Conservation (phyloP, 1,140 invertebrate genomes). For the Bicyclus anynana region DNA sequence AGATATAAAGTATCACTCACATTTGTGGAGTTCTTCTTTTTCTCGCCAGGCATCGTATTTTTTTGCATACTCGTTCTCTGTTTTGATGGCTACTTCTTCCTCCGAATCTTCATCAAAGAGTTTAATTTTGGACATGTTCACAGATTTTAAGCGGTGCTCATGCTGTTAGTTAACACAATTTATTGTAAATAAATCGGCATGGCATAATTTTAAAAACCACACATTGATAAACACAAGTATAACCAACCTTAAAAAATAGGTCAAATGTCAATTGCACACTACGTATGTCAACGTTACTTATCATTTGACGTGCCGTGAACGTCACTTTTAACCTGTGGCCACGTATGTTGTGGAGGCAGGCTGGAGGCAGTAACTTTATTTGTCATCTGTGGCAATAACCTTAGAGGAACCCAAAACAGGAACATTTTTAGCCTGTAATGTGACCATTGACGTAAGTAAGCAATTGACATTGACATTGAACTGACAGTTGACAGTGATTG, state of each 20-base stretch:
- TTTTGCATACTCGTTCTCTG: conserved; percentile 89
- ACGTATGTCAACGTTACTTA: no score
- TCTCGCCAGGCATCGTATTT: conserved; percentile 88
- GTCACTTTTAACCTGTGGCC: no score
- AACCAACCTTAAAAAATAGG: no score
- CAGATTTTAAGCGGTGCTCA: neutral
- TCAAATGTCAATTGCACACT: no score
- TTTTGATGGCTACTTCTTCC: conserved; percentile 79
- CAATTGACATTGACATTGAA: neutral
- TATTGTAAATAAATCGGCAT: neutral
- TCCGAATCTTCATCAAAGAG: conserved; percentile 65
- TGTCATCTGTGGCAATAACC: no score
- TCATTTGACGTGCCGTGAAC: no score
- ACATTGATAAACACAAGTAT: no score
- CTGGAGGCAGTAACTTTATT: no score
- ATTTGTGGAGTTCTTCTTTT: conserved; percentile 91
- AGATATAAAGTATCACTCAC: conserved; percentile 74
- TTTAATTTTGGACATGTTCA: conserved; percentile 49
- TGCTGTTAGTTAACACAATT: neutral
- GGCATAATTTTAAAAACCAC: neutral
- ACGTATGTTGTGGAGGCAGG: no score
- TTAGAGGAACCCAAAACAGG: no score
- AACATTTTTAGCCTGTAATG: no score
- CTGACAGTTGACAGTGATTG: neutral
- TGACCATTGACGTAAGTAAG: neutral